Conservation (phyloP, 2,113 vertebrate genomes). For the Abramis brama region DNA sequence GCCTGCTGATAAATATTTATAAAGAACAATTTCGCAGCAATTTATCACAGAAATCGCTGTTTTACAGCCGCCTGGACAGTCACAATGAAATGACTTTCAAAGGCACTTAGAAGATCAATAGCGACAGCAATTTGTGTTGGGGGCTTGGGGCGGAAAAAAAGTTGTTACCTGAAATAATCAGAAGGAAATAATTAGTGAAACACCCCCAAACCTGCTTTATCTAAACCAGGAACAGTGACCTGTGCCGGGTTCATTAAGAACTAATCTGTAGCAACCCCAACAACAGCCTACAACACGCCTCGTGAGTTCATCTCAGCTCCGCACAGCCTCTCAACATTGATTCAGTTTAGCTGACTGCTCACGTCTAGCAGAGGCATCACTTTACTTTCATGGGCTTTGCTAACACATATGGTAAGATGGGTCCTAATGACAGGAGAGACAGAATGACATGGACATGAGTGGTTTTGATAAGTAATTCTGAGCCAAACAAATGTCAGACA, state of each 20-base stretch:
- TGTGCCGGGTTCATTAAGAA: neutral
- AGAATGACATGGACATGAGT: conserved; percentile 14
- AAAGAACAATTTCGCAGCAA: conserved; percentile 57
- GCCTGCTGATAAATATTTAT: conserved; percentile 68
- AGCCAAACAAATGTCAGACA: conserved; percentile 11
- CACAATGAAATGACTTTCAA: conserved; percentile 60
- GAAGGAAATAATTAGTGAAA: conserved; percentile 63
- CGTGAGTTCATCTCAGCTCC: neutral
- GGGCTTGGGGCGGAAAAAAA: conserved; percentile 32
- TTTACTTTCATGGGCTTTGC: conserved; percentile 46
- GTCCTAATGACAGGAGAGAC: conserved; percentile 10
- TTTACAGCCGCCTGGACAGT: conserved; percentile 53
- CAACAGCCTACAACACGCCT: neutral
- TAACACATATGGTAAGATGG: conserved; percentile 29
- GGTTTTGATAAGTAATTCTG: conserved; percentile 21
- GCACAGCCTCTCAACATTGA: neutral
- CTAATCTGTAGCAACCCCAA: conserved; percentile 16
- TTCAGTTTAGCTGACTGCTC: conserved; percentile 48
- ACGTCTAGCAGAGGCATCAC: conserved; percentile 50
- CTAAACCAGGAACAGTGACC: neutral
- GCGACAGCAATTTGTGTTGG: conserved; percentile 51
- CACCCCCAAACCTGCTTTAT: conserved; percentile 31
- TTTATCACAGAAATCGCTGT: conserved; percentile 61
- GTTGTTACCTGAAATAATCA: conserved; percentile 52
- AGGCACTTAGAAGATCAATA: conserved; percentile 61